Percentiles rank a stretch among this genome's conserved stretches.
phyloP scores from a whole-genome alignment of 2,113 vertebrate genomes.

The Enhydra lutris region DNA sequence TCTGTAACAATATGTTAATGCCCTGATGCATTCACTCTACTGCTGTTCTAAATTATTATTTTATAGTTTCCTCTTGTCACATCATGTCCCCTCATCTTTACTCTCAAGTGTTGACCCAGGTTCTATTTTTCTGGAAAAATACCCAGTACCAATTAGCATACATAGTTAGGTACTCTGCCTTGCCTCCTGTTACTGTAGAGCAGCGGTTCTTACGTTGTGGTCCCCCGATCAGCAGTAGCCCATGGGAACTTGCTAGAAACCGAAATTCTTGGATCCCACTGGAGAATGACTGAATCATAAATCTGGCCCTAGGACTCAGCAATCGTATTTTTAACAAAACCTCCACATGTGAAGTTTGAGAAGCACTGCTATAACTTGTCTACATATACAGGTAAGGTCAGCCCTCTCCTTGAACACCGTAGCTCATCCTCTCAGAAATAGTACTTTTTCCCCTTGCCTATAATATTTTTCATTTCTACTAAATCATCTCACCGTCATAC shows the following conservation, averaged over 20 bases:
- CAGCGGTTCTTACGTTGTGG: background rate
- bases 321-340: background rate
- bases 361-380: background rate
- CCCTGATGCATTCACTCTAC: background rate
- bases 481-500: background rate
- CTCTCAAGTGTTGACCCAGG: background rate
- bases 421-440: background rate
- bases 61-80: background rate
- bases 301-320: background rate
- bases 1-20: background rate
- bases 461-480: background rate
- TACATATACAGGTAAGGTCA: background rate
- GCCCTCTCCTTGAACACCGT: background rate
- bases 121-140: background rate
- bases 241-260: background rate
- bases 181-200: background rate
- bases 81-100: background rate
- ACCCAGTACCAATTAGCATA: background rate
- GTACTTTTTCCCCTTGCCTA: background rate
- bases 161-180: background rate
- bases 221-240: background rate
- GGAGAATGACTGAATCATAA: background rate
- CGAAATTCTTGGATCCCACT: background rate
- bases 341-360: background rate
- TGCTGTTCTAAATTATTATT: background rate